These are phyloP conservation scores for Lepisosteus oculatus DNA, from an alignment of 2,113 vertebrate species.

Conservation along the genomic window DNA sequence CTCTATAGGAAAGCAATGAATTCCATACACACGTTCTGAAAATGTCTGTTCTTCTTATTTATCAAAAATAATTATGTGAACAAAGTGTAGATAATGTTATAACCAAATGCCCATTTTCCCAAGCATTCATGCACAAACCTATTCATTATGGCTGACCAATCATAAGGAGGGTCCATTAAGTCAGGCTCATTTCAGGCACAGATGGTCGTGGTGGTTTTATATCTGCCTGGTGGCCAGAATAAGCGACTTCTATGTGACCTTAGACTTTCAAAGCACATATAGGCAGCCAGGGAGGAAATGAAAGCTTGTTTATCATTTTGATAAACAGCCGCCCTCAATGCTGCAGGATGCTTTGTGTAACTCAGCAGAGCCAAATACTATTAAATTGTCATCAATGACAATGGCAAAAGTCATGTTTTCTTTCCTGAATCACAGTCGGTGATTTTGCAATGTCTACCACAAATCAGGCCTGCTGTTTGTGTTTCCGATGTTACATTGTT, in stretches of 20 bases:
- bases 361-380: conserved; percentile 61
- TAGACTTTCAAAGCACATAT: conserved; percentile 60
- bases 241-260: conserved; percentile 62
- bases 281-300: conserved; percentile 56
- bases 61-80: conserved; percentile 17
- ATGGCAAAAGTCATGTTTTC: conserved; percentile 49
- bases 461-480: too few relatives aligned
- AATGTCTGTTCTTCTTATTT: neutral
- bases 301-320: conserved; percentile 74
- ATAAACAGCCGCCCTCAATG: conserved; percentile 62
- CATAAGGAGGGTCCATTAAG: conserved; percentile 55
- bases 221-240: conserved; percentile 66
- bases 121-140: conserved; percentile 36
- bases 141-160: conserved; percentile 48
- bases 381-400: conserved; percentile 73
- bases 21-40: neutral
- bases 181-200: conserved; percentile 63
- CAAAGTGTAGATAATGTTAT: conserved; percentile 29
- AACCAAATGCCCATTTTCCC: conserved; percentile 50
- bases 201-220: conserved; percentile 65
- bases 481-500: too few relatives aligned
- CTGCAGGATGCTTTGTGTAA: conserved; percentile 55
- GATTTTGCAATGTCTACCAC: conserved; percentile 25
- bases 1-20: neutral
- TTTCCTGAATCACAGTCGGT: conserved; percentile 65